Conservation (phyloP, 2,113 vertebrate species). For the Dinomys branickii region DNA sequence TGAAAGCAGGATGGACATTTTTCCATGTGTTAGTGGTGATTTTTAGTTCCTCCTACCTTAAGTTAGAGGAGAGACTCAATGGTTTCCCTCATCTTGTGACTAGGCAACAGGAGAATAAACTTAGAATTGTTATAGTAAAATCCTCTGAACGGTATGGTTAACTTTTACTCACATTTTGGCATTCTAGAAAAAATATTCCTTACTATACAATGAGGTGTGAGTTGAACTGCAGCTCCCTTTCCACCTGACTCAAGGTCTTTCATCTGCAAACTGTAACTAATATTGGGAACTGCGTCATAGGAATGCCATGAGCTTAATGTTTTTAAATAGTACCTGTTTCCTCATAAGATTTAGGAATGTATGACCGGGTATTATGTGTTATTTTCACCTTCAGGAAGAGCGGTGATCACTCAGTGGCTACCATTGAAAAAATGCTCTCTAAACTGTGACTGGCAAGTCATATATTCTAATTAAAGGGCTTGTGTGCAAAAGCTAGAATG, state of each 20-base stretch:
- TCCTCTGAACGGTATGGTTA: neutral
- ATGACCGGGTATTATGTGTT: conserved; percentile 1
- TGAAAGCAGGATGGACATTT: conserved; percentile 26
- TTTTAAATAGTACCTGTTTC: neutral
- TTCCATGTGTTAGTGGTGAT: neutral
- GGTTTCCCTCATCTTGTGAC: conserved; percentile 1
- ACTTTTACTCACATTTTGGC: neutral
- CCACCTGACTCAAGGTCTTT: neutral
- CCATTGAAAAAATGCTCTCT: neutral
- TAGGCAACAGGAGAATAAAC: neutral
- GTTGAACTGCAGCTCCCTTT: neutral
- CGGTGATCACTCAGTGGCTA: neutral
- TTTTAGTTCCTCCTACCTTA: neutral
- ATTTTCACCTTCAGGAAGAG: conserved; percentile 6
- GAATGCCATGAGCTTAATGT: neutral
- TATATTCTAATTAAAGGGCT: neutral
- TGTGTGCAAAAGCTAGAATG: neutral
- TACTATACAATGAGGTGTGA: neutral
- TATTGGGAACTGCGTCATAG: neutral
- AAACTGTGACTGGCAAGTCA: neutral
- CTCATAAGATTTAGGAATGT: neutral
- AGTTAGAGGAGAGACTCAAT: neutral
- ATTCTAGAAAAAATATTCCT: neutral
- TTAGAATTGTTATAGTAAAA: neutral
- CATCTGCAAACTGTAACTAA: neutral